Conservation (phyloP, 1,140 invertebrate species). For the Pollicipes pollicipes region DNA sequence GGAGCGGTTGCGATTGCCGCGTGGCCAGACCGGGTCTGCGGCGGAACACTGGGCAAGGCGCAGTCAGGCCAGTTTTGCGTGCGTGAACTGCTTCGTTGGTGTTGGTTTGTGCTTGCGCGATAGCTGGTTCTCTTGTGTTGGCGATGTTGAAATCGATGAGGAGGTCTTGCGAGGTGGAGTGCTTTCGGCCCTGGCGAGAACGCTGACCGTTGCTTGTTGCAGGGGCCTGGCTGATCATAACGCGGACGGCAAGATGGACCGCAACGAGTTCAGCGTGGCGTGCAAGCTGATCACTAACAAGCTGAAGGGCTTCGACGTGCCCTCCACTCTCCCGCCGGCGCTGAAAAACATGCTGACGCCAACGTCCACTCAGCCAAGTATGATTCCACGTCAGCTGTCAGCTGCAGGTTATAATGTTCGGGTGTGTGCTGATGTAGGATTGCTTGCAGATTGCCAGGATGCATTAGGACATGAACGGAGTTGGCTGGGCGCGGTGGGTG, state of each 20-base stretch:
- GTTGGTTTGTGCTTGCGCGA: no score
- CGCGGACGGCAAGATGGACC: conserved; percentile 89
- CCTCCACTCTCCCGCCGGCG: conserved; percentile 57
- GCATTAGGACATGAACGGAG: conserved; percentile 3
- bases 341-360: conserved; percentile 26
- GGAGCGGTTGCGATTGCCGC: no score
- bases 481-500: no score
- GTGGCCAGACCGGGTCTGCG: no score
- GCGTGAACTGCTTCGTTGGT: no score
- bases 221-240: conserved; percentile 87
- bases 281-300: conserved; percentile 93
- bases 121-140: no score
- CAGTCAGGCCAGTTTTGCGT: no score
- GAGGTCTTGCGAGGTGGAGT: no score
- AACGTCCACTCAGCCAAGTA: not conserved
- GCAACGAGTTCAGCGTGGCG: conserved; percentile 91
- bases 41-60: no score
- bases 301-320: conserved; percentile 74
- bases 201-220: conserved; percentile 9
- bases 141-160: no score
- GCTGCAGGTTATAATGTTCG: conserved; percentile 1
- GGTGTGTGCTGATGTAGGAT: not conserved
- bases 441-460: conserved; percentile 4
- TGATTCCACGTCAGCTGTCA: not conserved
- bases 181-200: no score